Base-by-base conservation (phyloP, 2,797 vertebrate genomes). In the Alcedo quadribrachys region DNA sequence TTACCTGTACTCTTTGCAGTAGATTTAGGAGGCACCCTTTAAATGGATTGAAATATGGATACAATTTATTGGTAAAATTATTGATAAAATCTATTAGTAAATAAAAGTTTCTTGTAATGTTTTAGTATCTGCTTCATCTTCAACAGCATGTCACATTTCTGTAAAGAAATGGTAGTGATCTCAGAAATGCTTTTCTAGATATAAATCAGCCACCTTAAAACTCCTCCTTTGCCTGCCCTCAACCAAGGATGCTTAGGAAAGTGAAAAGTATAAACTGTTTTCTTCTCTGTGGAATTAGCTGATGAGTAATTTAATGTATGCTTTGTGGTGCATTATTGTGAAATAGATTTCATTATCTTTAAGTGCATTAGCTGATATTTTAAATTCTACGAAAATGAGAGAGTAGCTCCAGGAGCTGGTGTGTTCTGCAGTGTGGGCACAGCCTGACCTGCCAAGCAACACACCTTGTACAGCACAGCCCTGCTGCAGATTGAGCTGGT, bases 201-300 rank as follows among this genome's bases (percentile, higher is more conserved):
- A 43, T 9, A 90, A 81, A 83, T 80, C 74, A 70, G 5, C 33
- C 7, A 32, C 62, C 57, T 51, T 13, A 43, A 70, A 74, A 73
- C 71, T 75, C 33, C 5, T 75, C 40, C 62, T 66, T 73, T 60
- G 51, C 76, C 22, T 45, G 28, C 74, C 50, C 60, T 61, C 71
- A 80, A 3, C 73, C 28, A 55, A 30, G 58, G 61, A 27, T 77
- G 46, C 65, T 79, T 85, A 77, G 87, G 19, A 54, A 77, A 89
- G 87, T 91, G 85, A 88, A 93, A 60, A 40, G 27, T 63, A 25
- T 27, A 75, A 91, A 77, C 61, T 81, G 6, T 77, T 81, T 87
- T 58, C 57, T 87, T 87, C 48, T 81, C 81, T 30, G 42, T 86
- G 76, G 87, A 86, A 85, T 92, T 85, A 92, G 58, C 75, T 87